Base-by-base conservation (phyloP, 2,113 vertebrate species). In the Albula goreensis region DNA sequence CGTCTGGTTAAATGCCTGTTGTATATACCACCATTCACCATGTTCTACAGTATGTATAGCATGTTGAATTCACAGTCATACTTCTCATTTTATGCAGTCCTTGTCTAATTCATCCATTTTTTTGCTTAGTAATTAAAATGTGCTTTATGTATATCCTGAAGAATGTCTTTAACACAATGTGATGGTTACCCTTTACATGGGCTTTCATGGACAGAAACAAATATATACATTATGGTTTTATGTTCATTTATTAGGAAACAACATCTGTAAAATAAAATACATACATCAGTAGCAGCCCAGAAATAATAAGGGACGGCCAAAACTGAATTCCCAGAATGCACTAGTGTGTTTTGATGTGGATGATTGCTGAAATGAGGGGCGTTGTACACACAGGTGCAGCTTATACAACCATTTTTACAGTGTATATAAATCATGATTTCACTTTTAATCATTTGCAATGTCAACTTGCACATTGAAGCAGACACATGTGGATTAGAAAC, bases 401-500 rank as follows among this genome's bases (percentile, higher is more conserved):
- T 70, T 83, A 66, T 63, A 60, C 49, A 70, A 56, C 82, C 19
- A 49, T 70, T 83, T 83, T 66, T 49, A 74, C 82, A 83, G 82
- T 60, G 48, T 83, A 66, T 74, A 66, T 83, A 83, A 83, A 83
- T 83, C 60, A 83, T 50, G 60, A 74, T 25, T 83, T 60, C 60
- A 19, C 22, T 60, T 83, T 60, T 70, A 83, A 50, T 49, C 41
- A 70, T 70, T 50, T 83, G 82, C 48, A 83, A 74, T 83, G 70
- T 66, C 50, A 83, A 22, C 63, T 70, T 83, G 82, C 50, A 50
- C 48, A 83, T 22, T 83, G 82, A 49, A 50, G 41, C 22, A 41
- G 50, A 77, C 86, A 77, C 70, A 63, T 80, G 70, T 80, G 83
- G 82, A 84, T 90, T 89, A 77, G 49, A 84, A 88, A 81, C 83